phyloP scores from a whole-genome alignment of 1,140 invertebrate species.

The Drosophila repletoides region DNA sequence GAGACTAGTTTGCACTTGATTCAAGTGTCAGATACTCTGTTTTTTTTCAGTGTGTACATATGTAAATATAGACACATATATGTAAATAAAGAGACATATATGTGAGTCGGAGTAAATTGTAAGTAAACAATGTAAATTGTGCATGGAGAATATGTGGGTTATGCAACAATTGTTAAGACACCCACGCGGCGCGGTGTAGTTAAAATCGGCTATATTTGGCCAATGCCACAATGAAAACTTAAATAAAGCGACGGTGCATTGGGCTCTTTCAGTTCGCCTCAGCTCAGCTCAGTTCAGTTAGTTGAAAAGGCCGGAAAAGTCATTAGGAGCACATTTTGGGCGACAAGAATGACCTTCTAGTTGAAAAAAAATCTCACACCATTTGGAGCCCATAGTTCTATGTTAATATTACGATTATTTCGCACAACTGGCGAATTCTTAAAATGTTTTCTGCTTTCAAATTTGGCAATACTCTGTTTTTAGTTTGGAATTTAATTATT shows the following conservation, averaged over 20 bases:
- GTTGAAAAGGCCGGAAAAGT: conserved; percentile 36
- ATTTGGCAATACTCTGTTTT: conserved; percentile 17
- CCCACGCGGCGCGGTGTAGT: conserved; percentile 32
- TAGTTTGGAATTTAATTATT: neutral
- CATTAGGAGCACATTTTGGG: conserved; percentile 30
- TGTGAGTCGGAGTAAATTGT: too few relatives aligned
- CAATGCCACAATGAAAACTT: conserved; percentile 26
- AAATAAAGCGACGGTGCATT: conserved; percentile 12
- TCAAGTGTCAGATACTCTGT: too few relatives aligned
- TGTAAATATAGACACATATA: too few relatives aligned
- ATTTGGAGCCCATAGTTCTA: conserved; percentile 53
- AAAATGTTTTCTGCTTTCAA: conserved; percentile 20
- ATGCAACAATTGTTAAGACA: conserved; percentile 26
- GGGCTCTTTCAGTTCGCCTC: conserved; percentile 5
- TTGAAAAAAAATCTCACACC: conserved; percentile 34
- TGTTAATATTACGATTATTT: conserved; percentile 43
- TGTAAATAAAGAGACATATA: too few relatives aligned
- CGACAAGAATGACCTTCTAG: conserved; percentile 17
- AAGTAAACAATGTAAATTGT: conserved; percentile 13
- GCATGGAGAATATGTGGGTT: conserved; percentile 13
- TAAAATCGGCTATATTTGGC: conserved; percentile 31
- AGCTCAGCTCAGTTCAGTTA: too few relatives aligned
- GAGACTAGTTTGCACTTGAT: too few relatives aligned
- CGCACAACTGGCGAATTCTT: conserved; percentile 21
- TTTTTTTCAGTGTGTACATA: too few relatives aligned